These are phyloP conservation scores for Agrotis exclamationis DNA, from an alignment of 2,888 invertebrate species.

Conservation along the genomic window DNA sequence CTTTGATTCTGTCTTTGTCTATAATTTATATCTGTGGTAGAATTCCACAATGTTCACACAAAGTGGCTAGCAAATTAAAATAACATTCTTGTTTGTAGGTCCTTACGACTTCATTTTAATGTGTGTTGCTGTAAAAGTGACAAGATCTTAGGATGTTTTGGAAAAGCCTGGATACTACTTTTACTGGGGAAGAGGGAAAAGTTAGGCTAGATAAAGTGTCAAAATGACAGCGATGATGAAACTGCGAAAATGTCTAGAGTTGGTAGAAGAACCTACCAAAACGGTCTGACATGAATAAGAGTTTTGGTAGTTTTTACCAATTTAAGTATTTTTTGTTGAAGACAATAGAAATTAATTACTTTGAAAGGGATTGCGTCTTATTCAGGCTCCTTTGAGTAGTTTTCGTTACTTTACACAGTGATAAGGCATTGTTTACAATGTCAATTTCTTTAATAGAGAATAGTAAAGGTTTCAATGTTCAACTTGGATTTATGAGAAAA, in stretches of 20 bases:
- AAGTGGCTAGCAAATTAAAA: conserved; percentile 48
- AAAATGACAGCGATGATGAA: too few relatives aligned
- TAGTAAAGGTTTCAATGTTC: neutral
- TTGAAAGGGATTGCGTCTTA: neutral
- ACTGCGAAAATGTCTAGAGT: too few relatives aligned
- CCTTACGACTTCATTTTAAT: conserved; percentile 21
- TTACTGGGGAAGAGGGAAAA: too few relatives aligned
- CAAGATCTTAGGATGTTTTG: neutral
- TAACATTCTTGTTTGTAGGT: conserved; percentile 47
- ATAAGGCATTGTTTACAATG: neutral
- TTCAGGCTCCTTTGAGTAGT: neutral
- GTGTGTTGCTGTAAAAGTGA: conserved; percentile 4
- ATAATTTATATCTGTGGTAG: conserved; percentile 39
- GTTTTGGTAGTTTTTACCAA: too few relatives aligned
- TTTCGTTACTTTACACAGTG: neutral
- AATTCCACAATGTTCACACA: conserved; percentile 45
- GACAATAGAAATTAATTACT: neutral
- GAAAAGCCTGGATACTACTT: neutral
- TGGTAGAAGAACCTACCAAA: too few relatives aligned
- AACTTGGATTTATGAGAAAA: neutral
- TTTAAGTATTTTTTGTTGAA: too few relatives aligned
- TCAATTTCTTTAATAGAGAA: neutral
- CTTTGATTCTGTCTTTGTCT: conserved; percentile 50
- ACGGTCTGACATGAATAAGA: too few relatives aligned
- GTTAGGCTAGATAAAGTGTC: too few relatives aligned